Base-by-base conservation (phyloP, 1,140 invertebrate species). In the Drosophila lowei region DNA sequence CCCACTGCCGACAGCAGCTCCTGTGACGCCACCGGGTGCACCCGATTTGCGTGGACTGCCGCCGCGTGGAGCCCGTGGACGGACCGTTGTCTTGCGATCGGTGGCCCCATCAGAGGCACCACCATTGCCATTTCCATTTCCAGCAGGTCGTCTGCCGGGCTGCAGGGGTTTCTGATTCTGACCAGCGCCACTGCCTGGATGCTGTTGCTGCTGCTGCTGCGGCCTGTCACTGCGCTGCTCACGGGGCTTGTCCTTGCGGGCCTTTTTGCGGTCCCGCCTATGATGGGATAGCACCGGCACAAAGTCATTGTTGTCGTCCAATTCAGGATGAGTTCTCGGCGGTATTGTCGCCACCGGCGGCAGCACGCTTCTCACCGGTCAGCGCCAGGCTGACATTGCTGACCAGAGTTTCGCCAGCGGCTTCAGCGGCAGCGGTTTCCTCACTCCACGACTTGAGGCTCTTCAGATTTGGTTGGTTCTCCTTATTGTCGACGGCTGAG, bases 231-330 rank as follows among this genome's bases (percentile, higher is more conserved):
- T 25, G 23, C 34, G 34, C 34, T 38, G 81, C 46, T 90, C 90
- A 53, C 86, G 83, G 8, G 53, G 80, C 58, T 90, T 89, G 2
- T 91, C 90, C 58, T 91, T 90, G 52, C 90, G 90, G 23, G 88
- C 81, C 59, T 90, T 91, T 78, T 93, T 93, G 48, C 92, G 86
- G 62, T 93, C 92, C 59, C 92, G 92, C 28, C 92, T 81, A 83
- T 91, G 92, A 74, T 93, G 91, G 50, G 90, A 92, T 42, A 92
- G 78, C 34, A 93, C 93, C 13, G 92, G 92, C 55, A 92, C 92
- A 89, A 93, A 93, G 50, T 91, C 91, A 64, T 76, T 91, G 84
- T 92, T 92, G 57, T 93, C 92, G 68, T 93, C 93, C 55, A 90
- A 38, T 77, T 91, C 90, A n/a, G 11, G 90, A 91, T n/a, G 90